phyloP scores from a whole-genome alignment of 92 coral and sea anemone species.

The Paramuricea clavata region DNA sequence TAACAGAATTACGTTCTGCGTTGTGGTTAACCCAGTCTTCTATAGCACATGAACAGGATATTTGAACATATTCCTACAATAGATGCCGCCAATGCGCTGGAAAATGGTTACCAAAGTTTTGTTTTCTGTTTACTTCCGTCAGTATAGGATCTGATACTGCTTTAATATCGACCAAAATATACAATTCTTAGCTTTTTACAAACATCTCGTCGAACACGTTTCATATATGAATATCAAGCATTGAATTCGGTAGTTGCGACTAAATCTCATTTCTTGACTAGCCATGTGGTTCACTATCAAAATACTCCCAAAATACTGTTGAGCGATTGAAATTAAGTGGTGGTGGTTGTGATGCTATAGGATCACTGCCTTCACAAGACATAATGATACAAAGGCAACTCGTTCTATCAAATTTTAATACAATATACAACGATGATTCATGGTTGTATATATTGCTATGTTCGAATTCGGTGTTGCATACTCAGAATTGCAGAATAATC shows the following conservation, averaged over 20 bases:
- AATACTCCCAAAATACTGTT: not conserved
- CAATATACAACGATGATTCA: too few relatives aligned
- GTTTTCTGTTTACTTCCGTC: conserved; percentile 67
- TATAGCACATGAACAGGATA: conserved; percentile 53
- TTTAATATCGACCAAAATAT: conserved; percentile 44
- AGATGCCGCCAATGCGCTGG: conserved; percentile 78
- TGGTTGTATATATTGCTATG: too few relatives aligned
- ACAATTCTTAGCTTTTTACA: not conserved
- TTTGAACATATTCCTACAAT: conserved; percentile 68
- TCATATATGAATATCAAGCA: not conserved
- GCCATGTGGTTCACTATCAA: not conserved
- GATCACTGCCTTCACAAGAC: not conserved
- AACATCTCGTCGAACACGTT: not conserved
- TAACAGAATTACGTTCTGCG: too few relatives aligned
- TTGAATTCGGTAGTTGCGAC: conserved; percentile 40
- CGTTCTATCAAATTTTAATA: too few relatives aligned
- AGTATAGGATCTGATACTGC: conserved; percentile 72
- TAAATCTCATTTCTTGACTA: not conserved
- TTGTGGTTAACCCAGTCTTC: conserved; percentile 56
- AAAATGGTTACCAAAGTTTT: conserved; percentile 65
- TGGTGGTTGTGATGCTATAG: not conserved
- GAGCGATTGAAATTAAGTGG: not conserved
- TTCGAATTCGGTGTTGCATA: too few relatives aligned
- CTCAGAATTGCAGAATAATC: too few relatives aligned
- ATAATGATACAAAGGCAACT: too few relatives aligned